Conservation (phyloP, 1,140 invertebrate species). For the Steinernema khuongi region DNA sequence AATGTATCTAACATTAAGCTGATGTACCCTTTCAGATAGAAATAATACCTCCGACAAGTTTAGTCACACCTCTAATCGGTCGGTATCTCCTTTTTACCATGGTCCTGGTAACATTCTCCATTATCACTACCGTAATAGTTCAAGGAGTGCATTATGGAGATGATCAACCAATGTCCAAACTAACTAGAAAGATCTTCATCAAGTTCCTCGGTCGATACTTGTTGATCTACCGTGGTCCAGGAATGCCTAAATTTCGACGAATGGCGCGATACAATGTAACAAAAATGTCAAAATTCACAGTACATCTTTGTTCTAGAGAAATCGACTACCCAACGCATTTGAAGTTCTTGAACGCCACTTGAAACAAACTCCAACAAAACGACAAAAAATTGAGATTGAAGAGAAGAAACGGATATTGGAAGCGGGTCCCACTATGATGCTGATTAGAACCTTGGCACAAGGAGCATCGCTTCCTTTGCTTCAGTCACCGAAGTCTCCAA, state of each 20-base stretch:
- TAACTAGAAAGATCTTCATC: conserved; percentile 83
- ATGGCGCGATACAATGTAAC: conserved; percentile 9
- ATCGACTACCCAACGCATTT: background rate
- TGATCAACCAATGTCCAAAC: conserved; percentile 78
- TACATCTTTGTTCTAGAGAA: conserved; percentile 4
- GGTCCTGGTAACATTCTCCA: conserved; percentile 98
- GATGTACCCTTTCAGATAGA: conserved; percentile 64
- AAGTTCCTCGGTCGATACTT: conserved; percentile 67
- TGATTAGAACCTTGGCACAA: background rate
- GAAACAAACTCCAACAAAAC: background rate
- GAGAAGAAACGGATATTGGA: conserved; percentile 19
- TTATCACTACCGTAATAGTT: conserved; percentile 92
- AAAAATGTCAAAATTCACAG: background rate
- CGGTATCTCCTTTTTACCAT: conserved; percentile 95
- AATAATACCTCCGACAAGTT: conserved; percentile 90
- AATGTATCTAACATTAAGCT: background rate
- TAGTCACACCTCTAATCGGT: conserved; percentile 88
- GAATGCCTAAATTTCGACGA: conserved; percentile 21
- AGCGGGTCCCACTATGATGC: background rate
- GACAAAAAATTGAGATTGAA: conserved; percentile 13
- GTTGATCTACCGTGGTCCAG: background rate
- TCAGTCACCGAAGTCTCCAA: background rate
- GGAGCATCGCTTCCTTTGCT: background rate
- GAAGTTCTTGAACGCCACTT: conserved; percentile 5
- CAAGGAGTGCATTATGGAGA: conserved; percentile 97